phyloP scores from a whole-genome alignment of 1,140 invertebrate genomes.

The Caenorhabditis brenneri region DNA sequence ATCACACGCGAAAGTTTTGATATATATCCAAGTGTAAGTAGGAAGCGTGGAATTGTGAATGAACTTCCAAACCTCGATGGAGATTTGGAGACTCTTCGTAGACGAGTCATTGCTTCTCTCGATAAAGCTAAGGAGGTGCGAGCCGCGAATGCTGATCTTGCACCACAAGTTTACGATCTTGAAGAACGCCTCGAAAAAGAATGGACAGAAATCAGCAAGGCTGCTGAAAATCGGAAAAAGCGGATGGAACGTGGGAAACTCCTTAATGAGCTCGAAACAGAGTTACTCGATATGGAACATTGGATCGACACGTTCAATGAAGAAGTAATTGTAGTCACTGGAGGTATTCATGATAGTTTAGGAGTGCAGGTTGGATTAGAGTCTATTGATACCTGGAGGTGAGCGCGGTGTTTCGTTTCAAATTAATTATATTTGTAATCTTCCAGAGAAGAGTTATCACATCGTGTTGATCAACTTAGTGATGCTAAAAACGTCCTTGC shows the following conservation, averaged over 20 bases:
- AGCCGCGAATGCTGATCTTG: conserved; percentile 6
- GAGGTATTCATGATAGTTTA: background rate
- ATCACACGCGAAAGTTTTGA: background rate
- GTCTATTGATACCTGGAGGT: conserved; percentile 24
- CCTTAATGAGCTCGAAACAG: background rate
- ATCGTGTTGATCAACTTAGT: conserved; percentile 19
- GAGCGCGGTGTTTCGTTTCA: no score
- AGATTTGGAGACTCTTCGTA: background rate
- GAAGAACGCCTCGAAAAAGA: conserved; percentile 13
- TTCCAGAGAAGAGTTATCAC: conserved; percentile 16
- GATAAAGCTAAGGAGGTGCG: background rate
- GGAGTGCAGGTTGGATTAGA: conserved; percentile 18
- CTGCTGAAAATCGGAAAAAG: background rate
- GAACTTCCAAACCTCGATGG: background rate
- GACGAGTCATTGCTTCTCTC: background rate
- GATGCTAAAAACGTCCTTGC: background rate
- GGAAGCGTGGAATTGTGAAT: background rate
- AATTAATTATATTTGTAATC: background rate
- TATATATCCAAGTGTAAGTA: background rate
- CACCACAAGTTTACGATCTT: conserved; percentile 7
- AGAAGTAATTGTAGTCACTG: background rate
- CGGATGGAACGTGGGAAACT: background rate
- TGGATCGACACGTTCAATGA: conserved; percentile 33
- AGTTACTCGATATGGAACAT: conserved; percentile 9
- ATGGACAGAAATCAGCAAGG: conserved; percentile 11